These are phyloP conservation scores for Corvus cornix DNA, from an alignment of 2,113 vertebrate genomes.

Conservation along the genomic window DNA sequence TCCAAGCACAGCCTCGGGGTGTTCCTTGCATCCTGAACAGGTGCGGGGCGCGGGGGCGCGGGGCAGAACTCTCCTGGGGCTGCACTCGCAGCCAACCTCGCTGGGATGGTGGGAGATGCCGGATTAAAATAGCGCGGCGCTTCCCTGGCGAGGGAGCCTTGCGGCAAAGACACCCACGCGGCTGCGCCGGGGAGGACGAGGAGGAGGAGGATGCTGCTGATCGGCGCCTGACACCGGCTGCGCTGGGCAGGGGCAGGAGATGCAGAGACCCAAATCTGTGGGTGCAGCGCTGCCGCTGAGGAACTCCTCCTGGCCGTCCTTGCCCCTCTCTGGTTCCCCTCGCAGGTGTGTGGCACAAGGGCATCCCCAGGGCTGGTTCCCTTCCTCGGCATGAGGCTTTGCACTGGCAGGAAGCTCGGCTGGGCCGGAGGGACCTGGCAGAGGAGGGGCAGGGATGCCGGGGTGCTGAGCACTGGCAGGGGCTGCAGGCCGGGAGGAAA, in stretches of 20 bases:
- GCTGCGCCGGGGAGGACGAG: background rate
- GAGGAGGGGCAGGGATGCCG: background rate
- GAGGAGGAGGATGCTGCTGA: background rate
- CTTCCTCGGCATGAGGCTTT: background rate
- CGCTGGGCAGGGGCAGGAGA: background rate
- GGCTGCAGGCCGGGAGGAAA: background rate
- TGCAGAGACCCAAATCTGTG: background rate
- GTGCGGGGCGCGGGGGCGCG: background rate
- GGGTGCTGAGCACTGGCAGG: background rate
- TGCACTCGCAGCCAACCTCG: background rate
- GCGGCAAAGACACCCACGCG: background rate
- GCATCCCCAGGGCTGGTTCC: background rate
- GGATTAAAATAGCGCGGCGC: conserved; percentile 38
- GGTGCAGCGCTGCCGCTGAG: background rate
- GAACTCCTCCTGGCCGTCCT: fast-evolving
- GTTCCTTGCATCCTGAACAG: background rate
- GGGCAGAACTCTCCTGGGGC: background rate
- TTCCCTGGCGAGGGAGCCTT: conserved; percentile 13
- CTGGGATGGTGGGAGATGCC: conserved; percentile 16
- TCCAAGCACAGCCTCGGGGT: background rate
- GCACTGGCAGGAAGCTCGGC: background rate
- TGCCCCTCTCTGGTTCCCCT: background rate
- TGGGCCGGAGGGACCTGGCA: background rate
- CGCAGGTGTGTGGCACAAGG: fast-evolving
- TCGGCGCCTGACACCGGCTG: background rate